A percentile compares a stretch with the other conserved stretches of the same genome.
Evolutionary conservation across 2,113 vertebrate genomes (phyloP).

Genomic region (Puffinus mauretanicus): DNA sequence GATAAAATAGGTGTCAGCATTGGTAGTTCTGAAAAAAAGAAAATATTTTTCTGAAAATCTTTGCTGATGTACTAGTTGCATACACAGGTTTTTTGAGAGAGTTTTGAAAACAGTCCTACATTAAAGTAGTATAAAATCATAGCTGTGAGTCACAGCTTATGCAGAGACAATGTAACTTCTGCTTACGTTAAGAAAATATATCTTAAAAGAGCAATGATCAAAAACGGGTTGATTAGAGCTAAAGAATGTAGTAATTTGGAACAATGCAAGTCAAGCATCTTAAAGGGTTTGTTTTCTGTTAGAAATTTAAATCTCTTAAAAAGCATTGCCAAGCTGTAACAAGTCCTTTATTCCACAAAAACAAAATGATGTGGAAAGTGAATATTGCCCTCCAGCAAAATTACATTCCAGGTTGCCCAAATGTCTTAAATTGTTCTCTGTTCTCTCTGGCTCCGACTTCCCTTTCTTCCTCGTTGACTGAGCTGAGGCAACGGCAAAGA

Average conservation of each 20-base stretch:
- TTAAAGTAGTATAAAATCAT: background rate
- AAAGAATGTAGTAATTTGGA: background rate
- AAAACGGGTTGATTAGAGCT: background rate
- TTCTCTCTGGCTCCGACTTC: background rate
- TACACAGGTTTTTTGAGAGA: background rate
- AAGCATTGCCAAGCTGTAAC: slow-evolving; percentile 12
- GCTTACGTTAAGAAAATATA: background rate
- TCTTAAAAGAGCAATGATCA: background rate
- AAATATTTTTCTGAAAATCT: background rate
- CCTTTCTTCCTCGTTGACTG: background rate
- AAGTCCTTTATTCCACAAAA: slow-evolving; percentile 7
- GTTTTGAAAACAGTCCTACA: background rate
- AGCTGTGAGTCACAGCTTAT: background rate
- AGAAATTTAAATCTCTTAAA: slow-evolving; percentile 24
- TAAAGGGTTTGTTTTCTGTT: slow-evolving; percentile 9
- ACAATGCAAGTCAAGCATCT: background rate
- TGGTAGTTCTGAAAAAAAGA: background rate
- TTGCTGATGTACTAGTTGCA: background rate
- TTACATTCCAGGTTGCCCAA: background rate
- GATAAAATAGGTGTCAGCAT: background rate
- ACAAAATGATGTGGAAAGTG: background rate
- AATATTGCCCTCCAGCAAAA: background rate
- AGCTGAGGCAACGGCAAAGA: background rate
- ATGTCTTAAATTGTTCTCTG: background rate
- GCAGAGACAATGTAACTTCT: background rate